Percentiles rank a stretch among this genome's conserved stretches.
phyloP scores from a whole-genome alignment of 2,113 vertebrate species.

The Paradisaea rubra region DNA sequence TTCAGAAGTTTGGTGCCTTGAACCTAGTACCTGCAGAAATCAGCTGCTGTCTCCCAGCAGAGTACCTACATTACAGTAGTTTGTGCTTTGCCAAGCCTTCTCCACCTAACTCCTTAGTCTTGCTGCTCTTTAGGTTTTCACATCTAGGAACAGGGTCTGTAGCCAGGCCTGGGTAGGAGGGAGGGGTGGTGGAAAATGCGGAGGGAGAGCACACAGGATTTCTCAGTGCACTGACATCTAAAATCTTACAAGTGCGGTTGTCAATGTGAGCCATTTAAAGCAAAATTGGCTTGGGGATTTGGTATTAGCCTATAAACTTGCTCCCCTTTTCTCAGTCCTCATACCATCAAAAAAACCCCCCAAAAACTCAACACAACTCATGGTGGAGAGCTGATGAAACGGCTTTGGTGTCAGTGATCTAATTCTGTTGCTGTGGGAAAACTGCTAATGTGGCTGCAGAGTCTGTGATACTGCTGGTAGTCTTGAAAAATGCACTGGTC shows the following conservation, averaged over 20 bases:
- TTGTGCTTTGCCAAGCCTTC: background rate
- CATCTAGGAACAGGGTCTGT: background rate
- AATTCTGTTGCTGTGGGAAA: background rate
- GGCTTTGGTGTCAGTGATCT: background rate
- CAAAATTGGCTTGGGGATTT: background rate
- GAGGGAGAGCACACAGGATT: background rate
- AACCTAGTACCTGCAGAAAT: background rate
- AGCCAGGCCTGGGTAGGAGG: background rate
- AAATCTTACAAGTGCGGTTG: background rate
- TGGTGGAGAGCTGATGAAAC: background rate
- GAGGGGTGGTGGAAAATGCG: background rate
- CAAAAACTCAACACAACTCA: background rate
- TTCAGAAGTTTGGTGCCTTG: background rate
- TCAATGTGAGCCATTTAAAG: background rate
- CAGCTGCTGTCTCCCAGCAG: background rate
- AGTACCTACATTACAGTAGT: background rate
- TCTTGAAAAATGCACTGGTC: background rate
- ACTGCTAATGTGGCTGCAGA: background rate
- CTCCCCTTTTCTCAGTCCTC: background rate
- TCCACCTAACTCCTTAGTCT: background rate
- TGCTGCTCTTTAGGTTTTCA: background rate
- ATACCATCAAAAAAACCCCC: background rate
- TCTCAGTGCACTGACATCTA: background rate
- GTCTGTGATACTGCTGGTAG: background rate
- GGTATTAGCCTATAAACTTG: background rate